These are phyloP conservation scores for Drosophila diplacantha DNA, from an alignment of 2,888 invertebrate species.

Conservation along the genomic window DNA sequence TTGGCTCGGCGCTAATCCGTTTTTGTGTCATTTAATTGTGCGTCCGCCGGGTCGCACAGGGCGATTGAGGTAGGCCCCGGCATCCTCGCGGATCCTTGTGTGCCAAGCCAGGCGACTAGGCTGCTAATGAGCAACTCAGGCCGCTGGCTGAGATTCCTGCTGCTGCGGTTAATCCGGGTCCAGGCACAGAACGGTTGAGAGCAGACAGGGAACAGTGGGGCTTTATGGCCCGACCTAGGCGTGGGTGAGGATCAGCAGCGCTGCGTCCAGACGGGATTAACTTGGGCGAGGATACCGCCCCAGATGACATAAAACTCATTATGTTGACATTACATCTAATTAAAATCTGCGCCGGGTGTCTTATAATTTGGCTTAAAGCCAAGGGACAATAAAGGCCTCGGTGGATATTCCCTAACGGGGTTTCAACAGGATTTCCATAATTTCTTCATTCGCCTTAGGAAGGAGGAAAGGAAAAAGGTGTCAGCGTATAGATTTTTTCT, in stretches of 20 bases:
- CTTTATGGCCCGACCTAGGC: slow-evolving; percentile 6
- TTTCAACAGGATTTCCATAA: background rate
- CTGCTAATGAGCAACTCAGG: slow-evolving; percentile 60
- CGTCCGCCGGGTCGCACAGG: background rate
- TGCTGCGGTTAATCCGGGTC: slow-evolving; percentile 27
- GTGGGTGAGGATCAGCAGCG: slow-evolving; percentile 15
- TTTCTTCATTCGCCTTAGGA: background rate
- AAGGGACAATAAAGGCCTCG: slow-evolving; percentile 2
- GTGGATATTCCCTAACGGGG: background rate
- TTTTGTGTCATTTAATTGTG: slow-evolving; percentile 40
- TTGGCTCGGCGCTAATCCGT: slow-evolving; percentile 53
- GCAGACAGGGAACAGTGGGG: background rate
- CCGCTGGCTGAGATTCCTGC: slow-evolving; percentile 20
- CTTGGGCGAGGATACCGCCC: slow-evolving; percentile 9
- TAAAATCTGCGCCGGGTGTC: slow-evolving; percentile 51
- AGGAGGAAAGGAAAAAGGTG: too few relatives aligned
- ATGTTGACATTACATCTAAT: slow-evolving; percentile 61
- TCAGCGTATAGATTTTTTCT: too few relatives aligned
- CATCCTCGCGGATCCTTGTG: slow-evolving; percentile 26
- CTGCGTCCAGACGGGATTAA: slow-evolving; percentile 18
- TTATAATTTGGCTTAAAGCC: slow-evolving; percentile 49
- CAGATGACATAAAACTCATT: slow-evolving; percentile 48
- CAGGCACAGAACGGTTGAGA: background rate
- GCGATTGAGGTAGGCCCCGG: slow-evolving; percentile 50
- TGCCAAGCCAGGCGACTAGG: slow-evolving; percentile 35